Evolutionary conservation across 2,888 invertebrate species (phyloP), one percentile per base, ranked within the genome.

Genomic region (Cinara cedri): DNA sequence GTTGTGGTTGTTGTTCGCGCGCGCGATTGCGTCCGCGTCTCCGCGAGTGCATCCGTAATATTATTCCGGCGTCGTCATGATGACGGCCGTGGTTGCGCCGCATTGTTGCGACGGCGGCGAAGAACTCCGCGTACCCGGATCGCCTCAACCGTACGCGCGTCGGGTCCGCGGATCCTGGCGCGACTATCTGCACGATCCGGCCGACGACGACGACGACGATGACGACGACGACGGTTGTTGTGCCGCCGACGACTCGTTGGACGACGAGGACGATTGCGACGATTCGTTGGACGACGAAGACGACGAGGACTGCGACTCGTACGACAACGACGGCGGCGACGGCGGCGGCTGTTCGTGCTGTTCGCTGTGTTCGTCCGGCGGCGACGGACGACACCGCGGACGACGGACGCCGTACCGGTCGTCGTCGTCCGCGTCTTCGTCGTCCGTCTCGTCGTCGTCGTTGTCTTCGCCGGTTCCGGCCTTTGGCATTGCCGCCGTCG

Each of bases 291-390:
- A 26, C 68, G 68, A 68, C 68, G 34, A 34, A n/a, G n/a, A n/a
- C n/a, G n/a, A n/a, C n/a, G n/a, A n/a, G n/a, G n/a, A n/a, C n/a
- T n/a, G n/a, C n/a, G 70, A 55, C n/a, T 46, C 24, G 26, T 46
- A 51, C 42, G 26, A 62, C 10, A 66, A 51, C 42, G 63, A 76
- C 26, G 62, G 49, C 19, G 49, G 19, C 34, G 49, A 34, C 21
- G 57, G 24, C 44, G 24, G 88, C 83, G 88, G 83, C 88, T 89
- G 84, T 86, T 88, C 83, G 89, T 89, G 83, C 88, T 89, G 83
- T 89, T 89, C 84, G 88, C 88, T 82, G 89, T 89, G 81, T 81
- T 83, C 81, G 81, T 81, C n/a, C 74, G 71, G 49, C 72, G 76
- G 70, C 68, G 78, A 65, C 68, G 57, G 21, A 0, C 19, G 14